Evolutionary conservation across 2,888 invertebrate genomes (phyloP), one percentile per base, ranked within the genome.

Genomic region (Dysmachus trigonus): DNA sequence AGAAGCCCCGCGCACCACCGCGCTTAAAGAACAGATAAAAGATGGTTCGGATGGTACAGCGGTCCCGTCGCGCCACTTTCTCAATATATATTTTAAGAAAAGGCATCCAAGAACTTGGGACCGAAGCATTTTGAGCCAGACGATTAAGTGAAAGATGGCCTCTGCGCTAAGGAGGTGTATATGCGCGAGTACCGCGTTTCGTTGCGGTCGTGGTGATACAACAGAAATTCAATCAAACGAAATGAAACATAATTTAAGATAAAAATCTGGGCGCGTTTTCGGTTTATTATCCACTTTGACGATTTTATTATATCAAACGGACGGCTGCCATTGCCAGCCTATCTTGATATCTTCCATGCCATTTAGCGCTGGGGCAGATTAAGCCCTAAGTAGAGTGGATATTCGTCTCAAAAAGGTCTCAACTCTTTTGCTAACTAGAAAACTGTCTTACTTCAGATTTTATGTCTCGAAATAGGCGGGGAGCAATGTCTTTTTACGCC

Each of bases 241-340:
- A 86, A 82, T 85, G 83, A 86, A 85, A 87, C 85, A 87, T 82
- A 87, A 87, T 85, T 87, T 85, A 86, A 86, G 87, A 87, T 87
- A 87, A 87, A 87, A 87, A 87, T 87, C 87, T 87, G 86, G 85
- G 85, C 76, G 86, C 85, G 85, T 87, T 87, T 86, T 85, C 85
- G 73, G 85, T 87, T 86, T 86, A 86, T 86, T 87, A 86, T 86
- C 85, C 87, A 85, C 85, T 86, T 86, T 86, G 87, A 86, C 87
- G 86, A 86, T 87, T 87, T 87, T 87, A 87, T 87, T 86, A 86
- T 85, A 74, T 83, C 38, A 15, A 31, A n/a, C 53, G 51, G 38
- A 38, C 51, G 30, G 38, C 38, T 4, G 41, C 33, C 35, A 41
- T 72, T 83, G 62, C 22, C 53, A 31, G 71, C 1, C 1, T 13